Percentiles rank a stretch among this genome's conserved stretches.
Evolutionary conservation across 1,140 invertebrate species (phyloP).

Genomic region (Drosophila chauvacae): DNA sequence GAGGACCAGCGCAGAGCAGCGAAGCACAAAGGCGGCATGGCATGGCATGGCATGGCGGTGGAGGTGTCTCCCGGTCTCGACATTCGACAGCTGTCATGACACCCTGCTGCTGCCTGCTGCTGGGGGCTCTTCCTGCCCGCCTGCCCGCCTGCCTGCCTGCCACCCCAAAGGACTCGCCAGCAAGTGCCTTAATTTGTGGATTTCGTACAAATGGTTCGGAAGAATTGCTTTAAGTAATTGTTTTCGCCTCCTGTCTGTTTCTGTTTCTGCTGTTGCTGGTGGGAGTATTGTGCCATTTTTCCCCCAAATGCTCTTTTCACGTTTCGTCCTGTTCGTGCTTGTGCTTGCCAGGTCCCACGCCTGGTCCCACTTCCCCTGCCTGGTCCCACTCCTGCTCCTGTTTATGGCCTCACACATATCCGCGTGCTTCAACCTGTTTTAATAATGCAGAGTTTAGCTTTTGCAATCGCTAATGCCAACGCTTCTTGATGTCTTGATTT

Average conservation of each 20-base stretch:
- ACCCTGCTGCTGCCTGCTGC: conserved; percentile 13
- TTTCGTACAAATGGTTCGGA: conserved; percentile 79
- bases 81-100: conserved; percentile 63
- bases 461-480: background rate
- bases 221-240: conserved; percentile 82
- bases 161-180: conserved; percentile 10
- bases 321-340: background rate
- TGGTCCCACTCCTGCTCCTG: background rate
- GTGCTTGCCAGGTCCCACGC: background rate
- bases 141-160: background rate
- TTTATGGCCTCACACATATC: conserved; percentile 11
- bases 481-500: conserved; percentile 3
- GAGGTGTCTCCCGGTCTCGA: conserved; percentile 23
- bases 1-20: conserved; percentile 5
- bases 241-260: conserved; percentile 51
- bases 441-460: conserved; percentile 2
- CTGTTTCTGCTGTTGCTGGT: conserved; percentile 1
- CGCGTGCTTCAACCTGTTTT: conserved; percentile 15
- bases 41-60: background rate
- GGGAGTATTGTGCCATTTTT: conserved; percentile 46
- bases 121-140: background rate
- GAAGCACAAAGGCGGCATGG: conserved; percentile 40
- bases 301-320: conserved; percentile 7
- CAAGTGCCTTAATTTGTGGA: conserved; percentile 82
- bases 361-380: background rate